Evolutionary conservation across 2,888 invertebrate species (phyloP).

Genomic region (Mimas tiliae): DNA sequence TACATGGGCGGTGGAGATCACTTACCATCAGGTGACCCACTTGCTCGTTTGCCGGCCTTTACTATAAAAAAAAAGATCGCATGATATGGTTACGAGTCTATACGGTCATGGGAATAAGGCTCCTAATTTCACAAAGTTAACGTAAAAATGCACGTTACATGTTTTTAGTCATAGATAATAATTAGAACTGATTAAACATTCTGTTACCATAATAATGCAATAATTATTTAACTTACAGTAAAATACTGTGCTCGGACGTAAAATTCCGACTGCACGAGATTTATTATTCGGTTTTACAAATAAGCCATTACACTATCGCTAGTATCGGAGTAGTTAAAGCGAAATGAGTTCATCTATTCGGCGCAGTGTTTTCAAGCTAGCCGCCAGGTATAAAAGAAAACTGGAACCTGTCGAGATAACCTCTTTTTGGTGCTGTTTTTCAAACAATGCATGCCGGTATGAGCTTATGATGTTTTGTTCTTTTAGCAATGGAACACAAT

Average conservation of each 20-base stretch:
- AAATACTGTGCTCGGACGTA: not conserved
- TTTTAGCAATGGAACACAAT: conserved; percentile 16
- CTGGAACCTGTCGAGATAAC: conserved; percentile 2
- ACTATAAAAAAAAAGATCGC: too few species aligned
- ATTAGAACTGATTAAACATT: too few species aligned
- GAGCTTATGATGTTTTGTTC: conserved; percentile 17
- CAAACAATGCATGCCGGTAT: conserved; percentile 18
- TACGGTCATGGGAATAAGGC: too few species aligned
- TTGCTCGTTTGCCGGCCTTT: too few species aligned
- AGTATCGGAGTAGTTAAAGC: not conserved
- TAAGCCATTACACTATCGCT: conserved; percentile 3
- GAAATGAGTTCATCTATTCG: not conserved
- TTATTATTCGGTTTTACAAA: conserved; percentile 17
- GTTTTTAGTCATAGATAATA: too few species aligned
- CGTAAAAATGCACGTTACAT: too few species aligned
- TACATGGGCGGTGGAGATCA: too few species aligned
- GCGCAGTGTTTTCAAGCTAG: not conserved
- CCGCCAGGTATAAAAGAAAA: conserved; percentile 14
- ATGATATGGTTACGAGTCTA: too few species aligned
- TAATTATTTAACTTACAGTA: not conserved
- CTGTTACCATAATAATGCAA: too few species aligned
- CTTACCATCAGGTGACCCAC: too few species aligned
- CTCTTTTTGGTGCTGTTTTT: conserved; percentile 17
- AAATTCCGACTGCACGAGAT: conserved; percentile 1
- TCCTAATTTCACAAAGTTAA: too few species aligned